Evolutionary conservation across 1,140 invertebrate species (phyloP).

Genomic region (Tachypleus tridentatus): DNA sequence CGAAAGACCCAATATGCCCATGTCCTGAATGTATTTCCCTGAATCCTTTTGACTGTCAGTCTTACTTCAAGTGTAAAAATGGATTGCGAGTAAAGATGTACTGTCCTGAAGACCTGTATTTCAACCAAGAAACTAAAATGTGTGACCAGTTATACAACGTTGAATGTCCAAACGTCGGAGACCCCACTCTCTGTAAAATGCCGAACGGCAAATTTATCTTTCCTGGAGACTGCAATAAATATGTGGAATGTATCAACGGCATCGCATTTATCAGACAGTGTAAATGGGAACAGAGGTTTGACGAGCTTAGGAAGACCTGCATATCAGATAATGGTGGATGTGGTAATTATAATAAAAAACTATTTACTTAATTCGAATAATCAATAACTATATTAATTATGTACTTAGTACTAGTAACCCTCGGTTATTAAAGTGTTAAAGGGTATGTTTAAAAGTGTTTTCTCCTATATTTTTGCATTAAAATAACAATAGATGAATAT

Average conservation of each 20-base stretch:
- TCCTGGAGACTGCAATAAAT: constrained; percentile 19
- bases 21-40: neutral
- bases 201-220: constrained; percentile 6
- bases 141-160: constrained; percentile 38
- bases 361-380: too few relatives aligned
- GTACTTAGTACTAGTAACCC: too few relatives aligned
- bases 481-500: too few relatives aligned
- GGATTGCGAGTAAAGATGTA: neutral
- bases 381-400: too few relatives aligned
- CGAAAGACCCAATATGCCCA: neutral
- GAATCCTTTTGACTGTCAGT: neutral
- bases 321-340: neutral
- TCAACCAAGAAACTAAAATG: constrained; percentile 37
- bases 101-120: constrained; percentile 41
- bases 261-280: constrained; percentile 23
- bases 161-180: neutral
- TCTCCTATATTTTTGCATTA: too few relatives aligned
- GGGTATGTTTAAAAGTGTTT: too few relatives aligned
- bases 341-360: constrained; percentile 2
- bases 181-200: constrained; percentile 3
- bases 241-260: constrained; percentile 24
- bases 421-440: too few relatives aligned
- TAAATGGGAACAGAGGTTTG: constrained; percentile 12
- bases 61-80: constrained; percentile 3
- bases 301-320: constrained; percentile 1